phyloP scores from a whole-genome alignment of 37 sponge, comb jelly and placozoan species.

The Eunapius fragilis region DNA sequence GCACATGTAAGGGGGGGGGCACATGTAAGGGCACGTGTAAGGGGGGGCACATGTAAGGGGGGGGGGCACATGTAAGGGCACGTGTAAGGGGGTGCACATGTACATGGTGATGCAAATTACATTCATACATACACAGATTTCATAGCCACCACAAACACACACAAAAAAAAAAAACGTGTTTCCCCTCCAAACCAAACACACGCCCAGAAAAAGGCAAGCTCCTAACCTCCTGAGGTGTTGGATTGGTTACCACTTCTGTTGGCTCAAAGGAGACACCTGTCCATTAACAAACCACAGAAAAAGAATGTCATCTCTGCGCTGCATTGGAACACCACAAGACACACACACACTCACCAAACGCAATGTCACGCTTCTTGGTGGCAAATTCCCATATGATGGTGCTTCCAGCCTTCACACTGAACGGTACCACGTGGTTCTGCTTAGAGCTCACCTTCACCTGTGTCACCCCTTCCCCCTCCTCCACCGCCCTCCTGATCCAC shows the following conservation, averaged over 20 bases:
- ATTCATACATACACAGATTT: background rate
- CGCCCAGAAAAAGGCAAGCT: background rate
- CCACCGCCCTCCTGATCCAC: slow-evolving; percentile 77
- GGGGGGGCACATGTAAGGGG: no score
- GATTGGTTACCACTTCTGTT: slow-evolving; percentile 74
- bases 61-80: background rate
- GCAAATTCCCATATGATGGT: slow-evolving; percentile 95
- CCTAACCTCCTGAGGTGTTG: slow-evolving; percentile 51
- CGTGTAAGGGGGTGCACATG: background rate
- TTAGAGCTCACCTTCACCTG: slow-evolving; percentile 85
- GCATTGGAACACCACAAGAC: background rate
- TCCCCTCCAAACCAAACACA: no score
- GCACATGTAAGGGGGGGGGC: no score
- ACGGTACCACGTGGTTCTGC: slow-evolving; percentile 88
- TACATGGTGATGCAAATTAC: no score
- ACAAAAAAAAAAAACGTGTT: no score
- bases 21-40: no score
- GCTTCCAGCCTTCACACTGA: slow-evolving; percentile 92
- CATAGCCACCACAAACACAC: background rate
- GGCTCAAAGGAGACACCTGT: slow-evolving; percentile 84
- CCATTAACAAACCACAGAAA: background rate
- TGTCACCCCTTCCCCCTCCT: background rate
- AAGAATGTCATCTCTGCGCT: background rate
- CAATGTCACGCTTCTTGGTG: slow-evolving; percentile 92
- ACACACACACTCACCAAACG: slow-evolving; percentile 81